These are phyloP conservation scores for Monopis laevigella DNA, from an alignment of 2,888 invertebrate genomes.

Conservation along the genomic window DNA sequence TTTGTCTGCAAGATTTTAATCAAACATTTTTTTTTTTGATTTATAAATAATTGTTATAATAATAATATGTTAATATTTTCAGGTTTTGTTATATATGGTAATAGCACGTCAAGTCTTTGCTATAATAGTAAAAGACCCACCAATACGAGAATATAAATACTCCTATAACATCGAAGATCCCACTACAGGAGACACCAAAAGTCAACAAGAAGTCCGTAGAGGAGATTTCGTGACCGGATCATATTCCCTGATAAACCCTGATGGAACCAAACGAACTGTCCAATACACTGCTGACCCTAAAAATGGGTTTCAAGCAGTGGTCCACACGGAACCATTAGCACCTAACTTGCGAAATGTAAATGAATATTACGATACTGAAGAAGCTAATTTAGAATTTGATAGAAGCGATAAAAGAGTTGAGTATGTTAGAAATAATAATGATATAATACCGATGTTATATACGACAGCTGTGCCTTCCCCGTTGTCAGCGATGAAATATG, in stretches of 20 bases:
- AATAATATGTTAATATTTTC: slow-evolving; percentile 6
- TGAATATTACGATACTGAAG: too few species aligned
- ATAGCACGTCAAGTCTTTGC: slow-evolving; percentile 29
- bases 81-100: slow-evolving; percentile 27
- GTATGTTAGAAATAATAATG: too few species aligned
- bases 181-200: slow-evolving; percentile 51
- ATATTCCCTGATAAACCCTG: slow-evolving; percentile 52
- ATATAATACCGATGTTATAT: slow-evolving; percentile 38
- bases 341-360: too few species aligned
- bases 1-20: too few species aligned
- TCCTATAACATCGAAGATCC: slow-evolving; percentile 64
- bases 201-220: slow-evolving; percentile 44
- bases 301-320: slow-evolving; percentile 62
- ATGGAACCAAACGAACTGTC: slow-evolving; percentile 51
- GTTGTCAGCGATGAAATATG: background rate
- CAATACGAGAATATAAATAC: slow-evolving; percentile 48
- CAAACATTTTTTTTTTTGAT: too few species aligned
- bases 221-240: slow-evolving; percentile 50
- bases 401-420: too few species aligned
- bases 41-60: too few species aligned
- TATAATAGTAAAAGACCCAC: slow-evolving; percentile 48
- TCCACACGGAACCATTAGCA: slow-evolving; percentile 50
- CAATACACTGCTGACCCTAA: slow-evolving; percentile 58
- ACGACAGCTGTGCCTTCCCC: slow-evolving; percentile 3
- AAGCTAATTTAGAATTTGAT: too few species aligned